Evolutionary conservation across 2,113 vertebrate species (phyloP).

Genomic region (Pteruthius melanotis): DNA sequence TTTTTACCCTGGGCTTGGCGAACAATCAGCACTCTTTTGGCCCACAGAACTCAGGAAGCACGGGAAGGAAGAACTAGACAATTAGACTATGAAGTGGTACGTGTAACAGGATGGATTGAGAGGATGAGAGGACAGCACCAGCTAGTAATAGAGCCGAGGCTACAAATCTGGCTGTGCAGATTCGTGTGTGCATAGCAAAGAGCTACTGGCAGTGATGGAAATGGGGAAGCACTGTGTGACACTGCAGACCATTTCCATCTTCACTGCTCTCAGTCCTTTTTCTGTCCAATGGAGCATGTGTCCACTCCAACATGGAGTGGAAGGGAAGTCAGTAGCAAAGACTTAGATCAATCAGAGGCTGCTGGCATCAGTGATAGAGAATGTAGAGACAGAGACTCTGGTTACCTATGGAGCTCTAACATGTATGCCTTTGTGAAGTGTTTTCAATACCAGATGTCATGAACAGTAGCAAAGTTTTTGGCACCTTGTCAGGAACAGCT

Average conservation of each 20-base stretch:
- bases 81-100: constrained; percentile 18
- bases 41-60: constrained; percentile 54
- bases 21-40: constrained; percentile 58
- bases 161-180: background rate
- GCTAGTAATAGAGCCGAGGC: background rate
- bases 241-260: background rate
- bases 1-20: constrained; percentile 18
- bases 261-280: background rate
- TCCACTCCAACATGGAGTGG: background rate
- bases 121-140: background rate
- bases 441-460: background rate
- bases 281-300: background rate
- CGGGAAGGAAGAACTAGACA: constrained; percentile 33
- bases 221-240: background rate
- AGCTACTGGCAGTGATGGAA: background rate
- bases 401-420: background rate
- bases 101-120: background rate
- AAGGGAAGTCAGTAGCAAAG: background rate
- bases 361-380: background rate
- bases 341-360: background rate
- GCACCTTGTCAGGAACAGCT: background rate
- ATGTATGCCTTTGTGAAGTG: background rate
- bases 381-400: no score
- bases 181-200: background rate
- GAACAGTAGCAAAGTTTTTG: background rate